phyloP scores from a whole-genome alignment of 2,797 vertebrate genomes.

The Coccyzus lansbergi region DNA sequence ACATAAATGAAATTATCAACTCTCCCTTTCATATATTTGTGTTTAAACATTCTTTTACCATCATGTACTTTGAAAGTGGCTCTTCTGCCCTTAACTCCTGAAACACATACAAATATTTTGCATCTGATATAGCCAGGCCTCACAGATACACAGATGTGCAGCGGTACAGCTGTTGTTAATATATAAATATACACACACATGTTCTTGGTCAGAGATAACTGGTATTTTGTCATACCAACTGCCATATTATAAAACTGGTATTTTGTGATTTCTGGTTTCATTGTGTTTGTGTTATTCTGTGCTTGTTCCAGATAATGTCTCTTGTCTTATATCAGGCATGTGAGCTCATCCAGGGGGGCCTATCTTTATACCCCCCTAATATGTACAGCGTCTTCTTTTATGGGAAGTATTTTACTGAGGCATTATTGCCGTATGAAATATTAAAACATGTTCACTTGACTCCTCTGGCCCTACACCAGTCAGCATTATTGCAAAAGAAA shows the following conservation, averaged over 20 bases:
- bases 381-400: neutral
- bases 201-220: neutral
- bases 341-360: neutral
- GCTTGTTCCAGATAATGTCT: neutral
- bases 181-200: too few relatives aligned
- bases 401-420: neutral
- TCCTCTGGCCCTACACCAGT: neutral
- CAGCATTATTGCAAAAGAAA: neutral
- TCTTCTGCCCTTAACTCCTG: slow-evolving; percentile 9
- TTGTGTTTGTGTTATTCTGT: neutral
- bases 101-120: slow-evolving; percentile 50
- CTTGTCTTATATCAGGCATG: neutral
- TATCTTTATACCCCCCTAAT: neutral
- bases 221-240: neutral
- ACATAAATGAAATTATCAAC: slow-evolving; percentile 59
- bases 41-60: slow-evolving; percentile 61
- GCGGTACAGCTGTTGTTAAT: neutral
- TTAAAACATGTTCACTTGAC: neutral
- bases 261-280: neutral
- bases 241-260: rapidly evolving
- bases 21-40: slow-evolving; percentile 56
- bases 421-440: neutral
- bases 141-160: slow-evolving; percentile 25
- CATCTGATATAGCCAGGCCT: slow-evolving; percentile 22
- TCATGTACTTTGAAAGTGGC: slow-evolving; percentile 36